Base-by-base conservation (phyloP, 2,797 vertebrate genomes). In the Manis crassicaudata region DNA sequence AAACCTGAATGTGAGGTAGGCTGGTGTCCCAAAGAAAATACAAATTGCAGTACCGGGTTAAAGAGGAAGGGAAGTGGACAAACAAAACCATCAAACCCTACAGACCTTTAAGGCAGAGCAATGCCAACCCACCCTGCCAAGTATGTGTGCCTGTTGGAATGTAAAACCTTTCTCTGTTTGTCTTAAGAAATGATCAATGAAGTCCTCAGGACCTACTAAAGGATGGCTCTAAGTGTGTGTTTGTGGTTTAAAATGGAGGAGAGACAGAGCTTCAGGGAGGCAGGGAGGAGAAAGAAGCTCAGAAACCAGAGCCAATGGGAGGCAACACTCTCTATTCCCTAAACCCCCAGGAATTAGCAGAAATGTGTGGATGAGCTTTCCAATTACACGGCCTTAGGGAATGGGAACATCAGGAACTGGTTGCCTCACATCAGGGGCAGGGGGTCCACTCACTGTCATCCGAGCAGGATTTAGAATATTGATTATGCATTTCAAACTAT, bases 351-450 rank as follows among this genome's bases (percentile, higher is more conserved):
- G 81, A 68, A 50, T n/a, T 4, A 56, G 29, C 37, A 18, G 46
- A 46, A 54, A 7, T 68, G 50, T 56, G 6, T 50, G 17, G 7
- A 17, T 56, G 17, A 73, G 50, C 13, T 77, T 40, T 7, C 13
- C 37, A 56, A 52, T 6, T 25, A 9, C 14, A 2, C 1, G 0
- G 1, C 6, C 32, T 85, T 43, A 7, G 32, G 18, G n/a, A n/a
- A 16, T 17, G 50, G 5, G 25, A 20, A 5, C 52, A 2, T 63
- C 1, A 1, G 60, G 35, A 29, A 3, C 2, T 35, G 46, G 77
- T 77, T 54, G 14, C 67, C 37, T 37, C 37, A 43, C 25, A 46
- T 20, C 63, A 56, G 92, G 37, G 9, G 1, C 56, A 13, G 13
- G 20, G 12, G 18, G 5, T 40, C 35, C 9, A 27, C 50, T 32